Evolutionary conservation across 2,797 vertebrate genomes (phyloP), one percentile per base, ranked within the genome.

Genomic region (Enteromius radiatus): DNA sequence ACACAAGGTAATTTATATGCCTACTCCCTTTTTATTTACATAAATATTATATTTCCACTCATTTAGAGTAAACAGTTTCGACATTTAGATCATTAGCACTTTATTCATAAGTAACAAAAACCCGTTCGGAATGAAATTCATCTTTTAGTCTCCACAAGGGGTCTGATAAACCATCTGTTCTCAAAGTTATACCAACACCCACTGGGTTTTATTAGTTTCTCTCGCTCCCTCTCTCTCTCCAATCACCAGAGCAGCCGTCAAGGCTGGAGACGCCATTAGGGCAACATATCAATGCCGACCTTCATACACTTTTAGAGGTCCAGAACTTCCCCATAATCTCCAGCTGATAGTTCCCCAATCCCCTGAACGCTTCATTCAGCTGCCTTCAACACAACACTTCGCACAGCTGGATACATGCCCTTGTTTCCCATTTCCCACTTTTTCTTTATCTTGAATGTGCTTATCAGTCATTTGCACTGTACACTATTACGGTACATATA

Each of bases 161-260:
- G 69, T 78, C 69, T 59, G 73, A 71, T 74, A 82, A 86, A 80
- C 80, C 77, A 83, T 84, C 76, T 80, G 82, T 79, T 81, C 82
- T 84, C 80, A 75, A 84, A 86, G 83, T 86, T 84, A 86, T 80
- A 81, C n/a, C 73, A 81, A 75, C 80, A 76, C 80, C 83, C 80
- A 56, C 49, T 61, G 54, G 85, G 69, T 76, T 83, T 83, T 85
- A 85, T 86, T 85, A 84, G 61, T 59, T 79, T 75, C 67, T 67
- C 73, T 76, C 59, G 31, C 41, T 43, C 52, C 2, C 14, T 8
- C 38, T 76, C 19, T 43, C 63, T 82, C 64, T 82, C 36, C 68
- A 69, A 84, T 76, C 73, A 85, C 47, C 59, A 71, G 70, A 73
- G 65, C 38, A 43, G 47, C 75, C 38, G 52, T 75, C 86, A 87